Evolutionary conservation across 2,113 vertebrate species (phyloP).

Genomic region (Plectropomus leopardus): DNA sequence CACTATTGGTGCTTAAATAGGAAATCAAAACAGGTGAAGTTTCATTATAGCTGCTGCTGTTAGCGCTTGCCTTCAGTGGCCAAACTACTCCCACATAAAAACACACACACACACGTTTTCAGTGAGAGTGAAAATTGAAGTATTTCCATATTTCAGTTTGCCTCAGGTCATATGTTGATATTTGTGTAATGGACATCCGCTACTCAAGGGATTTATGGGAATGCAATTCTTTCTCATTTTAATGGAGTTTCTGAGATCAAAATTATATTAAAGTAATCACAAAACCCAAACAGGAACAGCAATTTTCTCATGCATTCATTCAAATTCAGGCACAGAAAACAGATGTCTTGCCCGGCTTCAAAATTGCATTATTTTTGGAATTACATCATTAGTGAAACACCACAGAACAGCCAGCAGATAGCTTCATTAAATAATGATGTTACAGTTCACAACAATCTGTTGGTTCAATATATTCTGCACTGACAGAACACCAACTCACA

Average conservation of each 20-base stretch:
- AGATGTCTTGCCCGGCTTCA: conserved; percentile 40
- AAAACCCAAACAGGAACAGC: background rate
- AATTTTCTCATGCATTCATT: background rate
- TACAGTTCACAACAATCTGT: conserved; percentile 46
- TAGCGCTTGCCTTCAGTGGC: conserved; percentile 15
- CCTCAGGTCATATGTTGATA: conserved; percentile 15
- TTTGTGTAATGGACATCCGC: conserved; percentile 18
- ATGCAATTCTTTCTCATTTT: background rate
- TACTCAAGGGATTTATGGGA: conserved; percentile 1
- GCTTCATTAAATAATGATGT: conserved; percentile 57
- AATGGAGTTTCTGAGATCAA: background rate
- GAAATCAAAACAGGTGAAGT: conserved; percentile 78
- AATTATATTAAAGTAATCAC: background rate
- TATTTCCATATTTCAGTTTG: conserved; percentile 27
- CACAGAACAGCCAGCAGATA: conserved; percentile 41
- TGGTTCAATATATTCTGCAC: conserved; percentile 39
- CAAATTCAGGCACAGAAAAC: background rate
- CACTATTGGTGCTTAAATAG: conserved; percentile 65
- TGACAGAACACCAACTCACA: conserved; percentile 44
- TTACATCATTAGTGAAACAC: conserved; percentile 52
- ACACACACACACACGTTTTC: background rate
- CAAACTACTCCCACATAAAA: conserved; percentile 1
- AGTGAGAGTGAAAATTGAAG: background rate
- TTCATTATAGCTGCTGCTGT: conserved; percentile 61
- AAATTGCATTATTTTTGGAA: conserved; percentile 37